phyloP scores from a whole-genome alignment of 2,113 vertebrate species.

The Hippocampus comes region DNA sequence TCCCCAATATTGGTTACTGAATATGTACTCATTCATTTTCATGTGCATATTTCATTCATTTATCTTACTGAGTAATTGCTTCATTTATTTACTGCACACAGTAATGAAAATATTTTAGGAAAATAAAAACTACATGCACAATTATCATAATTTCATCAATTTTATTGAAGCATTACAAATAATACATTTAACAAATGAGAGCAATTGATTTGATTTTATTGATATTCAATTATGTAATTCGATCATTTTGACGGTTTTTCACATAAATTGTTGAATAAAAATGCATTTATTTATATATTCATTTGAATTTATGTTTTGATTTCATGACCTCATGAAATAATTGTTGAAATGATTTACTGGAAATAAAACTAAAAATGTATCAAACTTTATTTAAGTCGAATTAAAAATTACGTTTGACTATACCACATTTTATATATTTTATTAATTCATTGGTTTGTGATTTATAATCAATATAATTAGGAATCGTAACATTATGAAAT shows the following conservation, averaged over 20 bases:
- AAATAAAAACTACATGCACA: not conserved
- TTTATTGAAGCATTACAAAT: not conserved
- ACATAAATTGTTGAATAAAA: not conserved
- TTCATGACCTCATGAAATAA: not conserved
- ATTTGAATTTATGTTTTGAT: not conserved
- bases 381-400: too few species aligned
- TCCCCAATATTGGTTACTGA: not conserved
- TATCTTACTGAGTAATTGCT: not conserved
- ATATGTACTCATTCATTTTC: not conserved
- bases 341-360: not conserved
- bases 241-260: too few species aligned
- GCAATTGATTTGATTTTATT: not conserved
- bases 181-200: not conserved
- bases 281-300: not conserved
- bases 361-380: not conserved
- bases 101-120: not conserved
- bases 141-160: too few species aligned
- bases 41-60: not conserved
- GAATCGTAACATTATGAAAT: not conserved
- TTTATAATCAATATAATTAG: not conserved
- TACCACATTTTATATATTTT: not conserved
- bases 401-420: not conserved
- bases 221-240: not conserved
- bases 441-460: not conserved
- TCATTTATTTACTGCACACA: not conserved